Conservation (phyloP, 2,113 vertebrate genomes). For the Tringa solitaria region DNA sequence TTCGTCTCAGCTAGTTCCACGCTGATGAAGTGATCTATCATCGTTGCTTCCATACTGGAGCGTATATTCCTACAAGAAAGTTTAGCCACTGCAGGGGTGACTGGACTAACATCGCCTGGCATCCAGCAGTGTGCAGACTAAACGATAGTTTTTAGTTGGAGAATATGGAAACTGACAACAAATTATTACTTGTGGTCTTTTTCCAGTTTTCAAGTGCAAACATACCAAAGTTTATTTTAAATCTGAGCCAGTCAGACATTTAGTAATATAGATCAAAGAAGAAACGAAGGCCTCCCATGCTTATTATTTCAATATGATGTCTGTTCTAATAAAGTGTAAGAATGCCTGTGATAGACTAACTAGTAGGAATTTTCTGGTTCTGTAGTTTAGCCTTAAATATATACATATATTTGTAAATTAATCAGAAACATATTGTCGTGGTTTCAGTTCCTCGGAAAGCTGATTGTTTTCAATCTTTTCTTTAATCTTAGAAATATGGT, state of each 20-base stretch:
- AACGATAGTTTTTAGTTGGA: constrained; percentile 77
- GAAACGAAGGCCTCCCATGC: constrained; percentile 73
- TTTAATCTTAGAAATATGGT: constrained; percentile 79
- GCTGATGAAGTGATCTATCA: constrained; percentile 86
- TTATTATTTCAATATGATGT: constrained; percentile 84
- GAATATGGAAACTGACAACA: constrained; percentile 74
- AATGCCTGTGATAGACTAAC: constrained; percentile 69
- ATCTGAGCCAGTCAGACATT: constrained; percentile 74
- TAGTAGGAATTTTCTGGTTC: constrained; percentile 74
- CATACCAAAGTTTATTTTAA: constrained; percentile 78
- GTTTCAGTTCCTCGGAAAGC: constrained; percentile 69
- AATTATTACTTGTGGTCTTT: constrained; percentile 77
- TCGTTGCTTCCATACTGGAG: constrained; percentile 57
- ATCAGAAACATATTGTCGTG: constrained; percentile 77
- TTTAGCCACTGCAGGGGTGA: constrained; percentile 73
- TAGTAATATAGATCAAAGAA: constrained; percentile 78
- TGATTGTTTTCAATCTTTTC: constrained; percentile 75
- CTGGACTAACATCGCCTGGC: constrained; percentile 50
- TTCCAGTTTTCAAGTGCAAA: constrained; percentile 79
- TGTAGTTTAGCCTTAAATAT: constrained; percentile 75
- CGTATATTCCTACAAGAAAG: constrained; percentile 71
- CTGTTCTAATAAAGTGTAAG: constrained; percentile 78
- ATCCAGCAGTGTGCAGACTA: constrained; percentile 74
- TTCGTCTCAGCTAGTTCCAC: constrained; percentile 68
- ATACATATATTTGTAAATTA: constrained; percentile 83